A percentile compares a stretch with the other conserved stretches of the same genome.
Evolutionary conservation across 1,140 invertebrate genomes (phyloP).

Genomic region (Rhopalosiphum padi): DNA sequence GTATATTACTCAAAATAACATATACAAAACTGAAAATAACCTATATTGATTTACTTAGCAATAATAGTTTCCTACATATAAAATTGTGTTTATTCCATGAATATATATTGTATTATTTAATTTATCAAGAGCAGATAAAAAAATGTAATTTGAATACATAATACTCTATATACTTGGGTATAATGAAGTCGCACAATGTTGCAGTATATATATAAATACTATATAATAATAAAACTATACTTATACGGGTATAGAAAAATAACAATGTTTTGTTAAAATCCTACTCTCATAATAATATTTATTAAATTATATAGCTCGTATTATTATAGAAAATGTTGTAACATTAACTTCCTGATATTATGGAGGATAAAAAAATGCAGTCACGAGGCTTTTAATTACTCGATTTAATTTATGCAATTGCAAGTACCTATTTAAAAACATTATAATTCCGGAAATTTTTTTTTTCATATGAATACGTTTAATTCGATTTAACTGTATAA

Average conservation of each 20-base stretch:
- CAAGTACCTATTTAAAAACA: neutral
- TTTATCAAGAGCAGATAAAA: neutral
- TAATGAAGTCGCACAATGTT: neutral
- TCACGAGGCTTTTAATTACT: neutral
- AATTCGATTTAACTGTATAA: neutral
- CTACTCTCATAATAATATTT: neutral
- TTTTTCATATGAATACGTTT: neutral
- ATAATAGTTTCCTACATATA: neutral
- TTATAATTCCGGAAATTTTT: neutral
- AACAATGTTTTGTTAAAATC: constrained; percentile 1
- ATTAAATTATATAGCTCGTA: neutral
- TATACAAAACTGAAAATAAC: neutral
- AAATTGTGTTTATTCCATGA: neutral
- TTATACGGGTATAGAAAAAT: neutral
- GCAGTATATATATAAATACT: neutral
- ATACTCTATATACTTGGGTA: neutral
- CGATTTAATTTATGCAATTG: neutral
- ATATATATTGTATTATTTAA: neutral
- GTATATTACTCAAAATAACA: neutral
- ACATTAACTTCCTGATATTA: neutral
- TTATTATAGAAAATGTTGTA: neutral
- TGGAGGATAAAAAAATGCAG: neutral
- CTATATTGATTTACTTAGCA: neutral
- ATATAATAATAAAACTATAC: neutral
- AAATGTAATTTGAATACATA: neutral